Evolutionary conservation across 2,888 invertebrate species (phyloP).

Genomic region (Pterostichus madidus): DNA sequence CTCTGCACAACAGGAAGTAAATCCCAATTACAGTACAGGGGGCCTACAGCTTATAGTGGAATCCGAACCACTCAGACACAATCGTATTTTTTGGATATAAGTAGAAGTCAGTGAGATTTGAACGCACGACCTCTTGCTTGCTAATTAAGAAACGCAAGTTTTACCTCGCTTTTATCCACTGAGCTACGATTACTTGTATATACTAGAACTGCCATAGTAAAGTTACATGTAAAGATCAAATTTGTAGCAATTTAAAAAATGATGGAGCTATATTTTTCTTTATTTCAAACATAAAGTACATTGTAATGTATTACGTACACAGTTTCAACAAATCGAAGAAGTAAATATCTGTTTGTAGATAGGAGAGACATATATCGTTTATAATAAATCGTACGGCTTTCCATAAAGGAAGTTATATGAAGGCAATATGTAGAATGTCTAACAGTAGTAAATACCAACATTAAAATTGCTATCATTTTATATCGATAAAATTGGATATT

Average conservation of each 20-base stretch:
- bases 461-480: neutral
- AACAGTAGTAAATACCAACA: neutral
- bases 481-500: neutral
- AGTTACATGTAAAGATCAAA: neutral
- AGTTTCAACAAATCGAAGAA: constrained; percentile 8
- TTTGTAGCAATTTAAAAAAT: constrained; percentile 10
- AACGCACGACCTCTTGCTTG: too few species aligned
- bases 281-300: constrained; percentile 12
- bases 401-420: neutral
- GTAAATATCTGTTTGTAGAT: constrained; percentile 9
- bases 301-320: neutral
- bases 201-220: neutral
- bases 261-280: constrained; percentile 8
- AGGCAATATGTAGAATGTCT: too few species aligned
- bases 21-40: too few species aligned
- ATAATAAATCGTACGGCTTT: neutral
- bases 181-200: too few species aligned
- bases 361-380: neutral
- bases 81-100: too few species aligned
- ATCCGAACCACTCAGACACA: too few species aligned
- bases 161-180: too few species aligned
- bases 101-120: too few species aligned
- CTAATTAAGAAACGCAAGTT: too few species aligned
- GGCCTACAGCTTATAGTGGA: too few species aligned
- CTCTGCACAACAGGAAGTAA: too few species aligned